phyloP scores from a whole-genome alignment of 2,113 vertebrate species.

The Sinocyclocheilus rhinocerous region DNA sequence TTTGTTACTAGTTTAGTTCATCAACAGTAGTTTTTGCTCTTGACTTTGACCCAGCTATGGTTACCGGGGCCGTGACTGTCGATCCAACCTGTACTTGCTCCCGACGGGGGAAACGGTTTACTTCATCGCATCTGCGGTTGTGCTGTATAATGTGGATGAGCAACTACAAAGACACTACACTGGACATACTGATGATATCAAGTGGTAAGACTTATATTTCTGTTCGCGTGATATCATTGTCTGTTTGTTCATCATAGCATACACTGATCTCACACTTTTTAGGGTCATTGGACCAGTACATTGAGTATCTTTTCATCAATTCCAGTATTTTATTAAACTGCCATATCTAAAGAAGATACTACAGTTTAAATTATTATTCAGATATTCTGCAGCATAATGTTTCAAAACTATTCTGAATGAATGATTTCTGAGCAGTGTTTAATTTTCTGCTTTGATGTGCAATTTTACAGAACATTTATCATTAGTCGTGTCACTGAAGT shows the following conservation, averaged over 20 bases:
- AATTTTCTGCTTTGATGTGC: not conserved
- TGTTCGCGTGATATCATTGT: not conserved
- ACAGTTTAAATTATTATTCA: not conserved
- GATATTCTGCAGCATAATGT: not conserved
- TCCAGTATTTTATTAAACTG: no score
- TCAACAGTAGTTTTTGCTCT: not conserved
- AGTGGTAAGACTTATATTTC: slow-evolving; percentile 82
- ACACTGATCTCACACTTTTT: not conserved
- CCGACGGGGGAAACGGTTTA: slow-evolving; percentile 97
- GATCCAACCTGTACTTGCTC: slow-evolving; percentile 94
- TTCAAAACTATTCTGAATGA: not conserved
- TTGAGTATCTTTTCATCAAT: not conserved
- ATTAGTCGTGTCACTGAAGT: not conserved
- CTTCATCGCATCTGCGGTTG: slow-evolving; percentile 96
- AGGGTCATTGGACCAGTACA: not conserved
- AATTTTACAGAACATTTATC: not conserved
- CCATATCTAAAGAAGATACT: not conserved
- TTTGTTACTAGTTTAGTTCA: not conserved
- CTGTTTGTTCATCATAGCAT: not conserved
- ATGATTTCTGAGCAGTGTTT: not conserved
- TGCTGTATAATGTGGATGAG: slow-evolving; percentile 94
- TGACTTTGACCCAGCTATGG: slow-evolving; percentile 85
- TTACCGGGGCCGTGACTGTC: slow-evolving; percentile 95
- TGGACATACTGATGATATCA: slow-evolving; percentile 95
- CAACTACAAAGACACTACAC: slow-evolving; percentile 94